Base-by-base conservation (phyloP, 2,797 vertebrate genomes). In the Eospalax fontanierii region DNA sequence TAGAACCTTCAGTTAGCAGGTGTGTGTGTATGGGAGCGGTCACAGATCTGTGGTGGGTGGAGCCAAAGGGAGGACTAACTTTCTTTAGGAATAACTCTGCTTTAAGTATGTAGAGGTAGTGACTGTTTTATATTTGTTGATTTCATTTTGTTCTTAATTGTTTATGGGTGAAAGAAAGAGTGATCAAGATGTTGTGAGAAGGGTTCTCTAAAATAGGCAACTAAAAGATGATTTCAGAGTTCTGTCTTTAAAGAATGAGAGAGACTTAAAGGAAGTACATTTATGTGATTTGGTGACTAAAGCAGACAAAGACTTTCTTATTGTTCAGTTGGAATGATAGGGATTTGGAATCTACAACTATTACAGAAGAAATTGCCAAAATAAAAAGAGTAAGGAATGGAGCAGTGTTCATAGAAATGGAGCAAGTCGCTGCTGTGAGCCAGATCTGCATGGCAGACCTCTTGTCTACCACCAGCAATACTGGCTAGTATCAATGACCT, bases 151-250 rank as follows among this genome's bases (percentile, higher is more conserved):
- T 76, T 73, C 90, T 73, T 33, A 57, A 30, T 19, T 70, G 43
- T 26, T 92, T 86, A 79, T 28, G 30, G 54, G 30, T 26, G 59
- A 93, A 92, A 91, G 9, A 59, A 89, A 90, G 63, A 90, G 63
- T 63, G 8, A 87, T 83, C 16, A 75, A 75, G 40, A 38, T 28
- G 24, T 22, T 57, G 92, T 40, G 70, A 26, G 82, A 22, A 6
- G 4, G 1, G n/a, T 50, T 54, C 65, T 91, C 11, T 26, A 79
- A 89, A 81, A 63, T 2, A 3, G 35, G 63, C 50, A 85, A 82
- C 28, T 28, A 43, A 95, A 95, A 84, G 75, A 40, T 30, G 28
- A 3, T 57, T 94, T 28, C 26, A 63, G 82, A 90, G 61, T 68
- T 63, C 40, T 74, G 83, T 65, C 28, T 85, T 87, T 82, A 50